Evolutionary conservation across 2,113 vertebrate genomes (phyloP).

Genomic region (Rhinolophus sinicus): DNA sequence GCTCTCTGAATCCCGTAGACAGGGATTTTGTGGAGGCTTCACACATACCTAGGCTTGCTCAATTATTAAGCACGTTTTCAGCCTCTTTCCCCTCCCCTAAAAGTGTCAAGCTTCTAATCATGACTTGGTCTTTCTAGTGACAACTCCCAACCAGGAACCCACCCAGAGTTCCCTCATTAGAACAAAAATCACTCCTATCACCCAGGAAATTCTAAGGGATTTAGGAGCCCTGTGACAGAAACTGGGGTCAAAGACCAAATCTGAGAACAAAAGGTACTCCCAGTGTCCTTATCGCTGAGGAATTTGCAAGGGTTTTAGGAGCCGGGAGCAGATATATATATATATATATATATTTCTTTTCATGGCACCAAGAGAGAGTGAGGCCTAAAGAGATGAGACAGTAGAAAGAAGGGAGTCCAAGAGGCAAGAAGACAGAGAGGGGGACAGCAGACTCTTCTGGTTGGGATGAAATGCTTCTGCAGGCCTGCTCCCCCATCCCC

Average conservation of each 20-base stretch:
- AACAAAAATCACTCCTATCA: neutral
- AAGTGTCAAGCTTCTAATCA: neutral
- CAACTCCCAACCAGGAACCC: neutral
- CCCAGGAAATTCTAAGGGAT: neutral
- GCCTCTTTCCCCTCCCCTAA: too few species aligned
- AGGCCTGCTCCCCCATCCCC: too few species aligned
- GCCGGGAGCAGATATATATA: neutral
- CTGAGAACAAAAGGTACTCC: neutral
- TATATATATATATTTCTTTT: neutral
- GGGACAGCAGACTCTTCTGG: neutral
- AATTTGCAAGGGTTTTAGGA: neutral
- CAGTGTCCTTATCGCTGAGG: neutral
- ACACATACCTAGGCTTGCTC: too few species aligned
- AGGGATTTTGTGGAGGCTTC: neutral
- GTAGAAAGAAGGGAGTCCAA: neutral
- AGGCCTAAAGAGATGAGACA: neutral
- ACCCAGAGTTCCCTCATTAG: neutral
- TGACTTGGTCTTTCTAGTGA: neutral
- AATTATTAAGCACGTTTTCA: neutral
- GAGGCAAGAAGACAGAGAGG: too few species aligned
- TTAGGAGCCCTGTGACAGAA: neutral
- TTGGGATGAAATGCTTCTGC: neutral
- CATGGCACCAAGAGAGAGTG: neutral
- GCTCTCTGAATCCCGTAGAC: neutral
- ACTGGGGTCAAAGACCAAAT: neutral